Evolutionary conservation across 2,113 vertebrate genomes (phyloP), one percentile per base, ranked within the genome.

Genomic region (Fukomys damarensis): DNA sequence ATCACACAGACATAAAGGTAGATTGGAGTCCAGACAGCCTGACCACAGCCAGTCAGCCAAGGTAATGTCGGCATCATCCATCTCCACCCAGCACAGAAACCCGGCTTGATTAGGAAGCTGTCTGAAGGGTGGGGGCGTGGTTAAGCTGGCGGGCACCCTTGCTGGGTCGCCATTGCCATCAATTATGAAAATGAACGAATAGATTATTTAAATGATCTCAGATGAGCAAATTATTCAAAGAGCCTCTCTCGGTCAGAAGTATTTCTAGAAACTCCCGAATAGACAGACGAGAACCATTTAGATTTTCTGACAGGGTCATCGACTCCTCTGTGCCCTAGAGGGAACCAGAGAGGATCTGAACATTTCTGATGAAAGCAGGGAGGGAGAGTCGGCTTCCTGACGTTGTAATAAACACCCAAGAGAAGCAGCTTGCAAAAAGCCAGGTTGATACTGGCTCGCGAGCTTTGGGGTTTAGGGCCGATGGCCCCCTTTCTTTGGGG

Each of bases 201-300:
- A 94, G 97, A 96, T 97, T 97, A 97, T 97, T 97, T 95, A 97
- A 97, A 97, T 95, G 91, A 97, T 95, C 91, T 92, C 89, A 89
- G 74, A 96, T 96, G 74, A 97, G 86, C 95, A 91, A 97, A 97
- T 97, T 97, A 97, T 97, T 98, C 94, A 98, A 56, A 84, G 85
- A 96, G 83, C 65, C 70, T 96, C 70, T 96, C 91, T 96, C 63
- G 70, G 93, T 97, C 86, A 93, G 89, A 97, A 94, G 84, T 97
- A 97, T 97, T 97, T 97, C 96, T 97, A 97, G 97, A 96, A 95
- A 94, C 84, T 95, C 97, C 95, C 92, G 66, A 95, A 94, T 43
- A 94, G 96, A 95, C 66, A 52, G 77, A 94, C 89, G 63, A 96
- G 95, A 95, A 68, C 86, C 96, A 92, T 96, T 97, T 92, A 93